Evolutionary conservation across 2,888 invertebrate genomes (phyloP), one percentile per base, ranked within the genome.

Genomic region (Netelia melanura): DNA sequence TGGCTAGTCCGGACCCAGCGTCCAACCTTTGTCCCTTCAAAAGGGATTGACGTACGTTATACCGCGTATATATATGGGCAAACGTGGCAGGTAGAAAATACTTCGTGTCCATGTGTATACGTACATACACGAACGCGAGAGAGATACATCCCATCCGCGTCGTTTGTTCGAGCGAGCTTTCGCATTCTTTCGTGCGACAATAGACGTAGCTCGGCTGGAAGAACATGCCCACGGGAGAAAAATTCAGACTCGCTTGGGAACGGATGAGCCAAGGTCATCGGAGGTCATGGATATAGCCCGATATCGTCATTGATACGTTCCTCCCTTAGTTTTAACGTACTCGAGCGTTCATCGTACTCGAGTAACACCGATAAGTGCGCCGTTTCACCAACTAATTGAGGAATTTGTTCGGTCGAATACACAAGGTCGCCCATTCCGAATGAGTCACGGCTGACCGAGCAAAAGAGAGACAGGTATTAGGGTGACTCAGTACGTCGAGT

Each of bases 241-340:
- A 44, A 62, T 8, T 1, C n/a, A 25, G 9, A 74, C 30, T 38
- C 62, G 62, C 23, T 25, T 52, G 25, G 9, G 9, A 5, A 5
- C 21, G 9, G 43, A 77, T 68, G 58, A 67, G 58, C 58, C 78
- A 78, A 78, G 78, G 78, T 70, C 78, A 61, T 76, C 43, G 43
- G 62, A 61, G 67, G 68, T 75, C 78, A 43, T 52, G 48, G 58
- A 58, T 10, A 14, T 48, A 14, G 30, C 30, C 8, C 17, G 14
- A 44, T 52, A n/a, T 43, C 52, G 30, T 21, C 6, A 38, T 38
- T 38, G 38, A 61, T 62, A 25, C 6, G 6, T 38, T 38, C 6
- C 38, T 38, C 38, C 38, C 6, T 38, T 38, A 38, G 5, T 38
- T 38, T 38, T 38, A 38, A 6, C 17, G 17, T 17, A 17, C 17